Base-by-base conservation (phyloP, 2,888 invertebrate species). In the Galeruca laticollis region DNA sequence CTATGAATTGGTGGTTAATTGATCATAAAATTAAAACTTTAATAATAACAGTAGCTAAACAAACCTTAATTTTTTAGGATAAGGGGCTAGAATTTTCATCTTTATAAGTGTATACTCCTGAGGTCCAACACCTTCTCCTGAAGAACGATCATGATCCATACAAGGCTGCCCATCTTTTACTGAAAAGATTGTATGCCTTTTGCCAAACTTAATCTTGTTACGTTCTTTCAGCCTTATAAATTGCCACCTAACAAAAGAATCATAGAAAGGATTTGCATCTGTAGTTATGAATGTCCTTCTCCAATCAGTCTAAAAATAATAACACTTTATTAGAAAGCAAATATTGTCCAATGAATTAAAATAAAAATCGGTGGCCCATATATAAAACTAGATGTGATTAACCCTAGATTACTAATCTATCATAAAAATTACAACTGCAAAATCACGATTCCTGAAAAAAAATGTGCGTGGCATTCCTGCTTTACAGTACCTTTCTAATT, bases 181-280 rank as follows among this genome's bases (percentile, higher is more conserved):
- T 0, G 98, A 99, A 86, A 91, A 99, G 75, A 99, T 94, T 0
- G 98, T 97, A 82, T 98, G 94, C 6, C 99, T 89, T 87, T 99
- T 99, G 18, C 99, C 99, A 87, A 95, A 99, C 87, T 95, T 92
- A 33, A 99, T 91, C 86, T 97, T 98, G 73, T 96, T 94, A 57
- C 92, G 89, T 71, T 92, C 92, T 82, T 92, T 95, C 26, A 99
- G 87, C 75, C 93, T 92, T 69, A 92, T 86, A 84, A 96, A 99
- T 85, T 99, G 99, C 99, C 99, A 99, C 68, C 94, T 90, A 0
- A 99, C 93, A 86, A 99, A 99, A 0, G 98, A 97, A 86, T 99
- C 99, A 84, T 92, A 99, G 85, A 94, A 99, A 0, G 96, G 97
- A 88, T 99, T 99, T 0, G 90, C 95, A 86, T 99, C 98, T 0